A percentile compares a stretch with the other conserved stretches of the same genome.
phyloP scores from a whole-genome alignment of 2,113 vertebrate species.

The Hepsetus odoe region DNA sequence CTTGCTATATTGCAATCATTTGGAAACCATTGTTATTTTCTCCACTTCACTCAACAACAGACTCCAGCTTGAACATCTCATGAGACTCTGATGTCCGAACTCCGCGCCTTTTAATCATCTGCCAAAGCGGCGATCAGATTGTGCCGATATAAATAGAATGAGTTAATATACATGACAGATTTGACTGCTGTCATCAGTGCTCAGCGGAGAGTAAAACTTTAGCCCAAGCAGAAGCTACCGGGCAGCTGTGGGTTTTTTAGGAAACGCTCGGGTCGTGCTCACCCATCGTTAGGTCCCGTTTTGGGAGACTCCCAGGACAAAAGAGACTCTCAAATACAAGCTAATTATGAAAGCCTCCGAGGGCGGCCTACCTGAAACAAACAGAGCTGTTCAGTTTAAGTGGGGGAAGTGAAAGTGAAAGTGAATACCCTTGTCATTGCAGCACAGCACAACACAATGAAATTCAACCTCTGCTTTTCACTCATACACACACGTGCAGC shows the following conservation, averaged over 20 bases:
- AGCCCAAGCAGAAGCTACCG: neutral
- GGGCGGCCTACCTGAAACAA: neutral
- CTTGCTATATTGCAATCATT: neutral
- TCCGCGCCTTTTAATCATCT: neutral
- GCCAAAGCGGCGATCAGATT: neutral
- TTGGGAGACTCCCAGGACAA: conserved; percentile 6
- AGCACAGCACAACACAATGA: no score
- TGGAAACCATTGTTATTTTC: no score
- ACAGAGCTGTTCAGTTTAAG: no score
- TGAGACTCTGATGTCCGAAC: no score
- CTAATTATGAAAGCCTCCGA: conserved; percentile 6
- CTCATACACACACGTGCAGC: no score
- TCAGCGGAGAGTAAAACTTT: neutral
- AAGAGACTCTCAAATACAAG: neutral
- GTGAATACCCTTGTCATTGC: no score
- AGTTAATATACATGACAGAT: neutral
- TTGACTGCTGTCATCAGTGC: neutral
- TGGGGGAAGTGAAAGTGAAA: no score
- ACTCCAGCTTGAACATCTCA: neutral
- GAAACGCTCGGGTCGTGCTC: neutral
- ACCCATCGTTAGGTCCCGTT: conserved; percentile 9
- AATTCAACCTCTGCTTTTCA: no score
- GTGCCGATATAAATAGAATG: neutral
- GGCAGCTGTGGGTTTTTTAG: neutral
- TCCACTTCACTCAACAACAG: neutral